A percentile compares a stretch with the other conserved stretches of the same genome.
phyloP scores from a whole-genome alignment of 2,888 invertebrate genomes.

The Mystacides longicornis region DNA sequence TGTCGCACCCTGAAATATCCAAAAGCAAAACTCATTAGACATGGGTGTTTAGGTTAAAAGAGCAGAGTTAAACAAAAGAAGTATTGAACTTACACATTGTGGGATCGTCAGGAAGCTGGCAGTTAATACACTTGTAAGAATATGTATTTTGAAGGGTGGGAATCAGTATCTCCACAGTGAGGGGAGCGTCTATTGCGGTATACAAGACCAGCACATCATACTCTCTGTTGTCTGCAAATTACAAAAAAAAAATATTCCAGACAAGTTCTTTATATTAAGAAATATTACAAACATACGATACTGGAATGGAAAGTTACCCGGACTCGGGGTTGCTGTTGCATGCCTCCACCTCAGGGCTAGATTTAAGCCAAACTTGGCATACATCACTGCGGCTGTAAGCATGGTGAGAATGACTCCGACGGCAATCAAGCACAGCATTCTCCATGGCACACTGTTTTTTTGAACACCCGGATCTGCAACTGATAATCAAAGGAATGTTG shows the following conservation, averaged over 20 bases:
- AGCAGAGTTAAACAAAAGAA: not conserved
- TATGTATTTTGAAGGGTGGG: slow-evolving; percentile 56
- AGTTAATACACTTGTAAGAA: slow-evolving; percentile 55
- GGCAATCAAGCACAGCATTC: slow-evolving; percentile 47
- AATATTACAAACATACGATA: not conserved
- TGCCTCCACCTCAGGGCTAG: slow-evolving; percentile 35
- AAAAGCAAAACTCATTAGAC: not conserved
- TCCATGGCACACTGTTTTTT: slow-evolving; percentile 49
- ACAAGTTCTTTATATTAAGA: not conserved
- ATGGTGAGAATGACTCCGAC: slow-evolving; percentile 44
- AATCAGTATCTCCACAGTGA: slow-evolving; percentile 54
- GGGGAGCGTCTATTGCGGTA: slow-evolving; percentile 54
- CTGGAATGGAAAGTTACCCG: slow-evolving; percentile 8
- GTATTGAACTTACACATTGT: slow-evolving; percentile 45
- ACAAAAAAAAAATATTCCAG: not conserved
- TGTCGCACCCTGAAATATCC: slow-evolving; percentile 43
- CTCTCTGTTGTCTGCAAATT: slow-evolving; percentile 45
- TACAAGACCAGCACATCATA: slow-evolving; percentile 60
- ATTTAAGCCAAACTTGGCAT: slow-evolving; percentile 45
- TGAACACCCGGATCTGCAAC: slow-evolving; percentile 31
- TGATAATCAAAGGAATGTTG: slow-evolving; percentile 23
- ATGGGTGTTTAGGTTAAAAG: not conserved
- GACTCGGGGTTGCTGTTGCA: slow-evolving; percentile 1
- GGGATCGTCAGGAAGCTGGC: slow-evolving; percentile 45
- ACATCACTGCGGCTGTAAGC: slow-evolving; percentile 44